Base-by-base conservation (phyloP, 2,888 invertebrate genomes). In the Exocentrus adspersus region DNA sequence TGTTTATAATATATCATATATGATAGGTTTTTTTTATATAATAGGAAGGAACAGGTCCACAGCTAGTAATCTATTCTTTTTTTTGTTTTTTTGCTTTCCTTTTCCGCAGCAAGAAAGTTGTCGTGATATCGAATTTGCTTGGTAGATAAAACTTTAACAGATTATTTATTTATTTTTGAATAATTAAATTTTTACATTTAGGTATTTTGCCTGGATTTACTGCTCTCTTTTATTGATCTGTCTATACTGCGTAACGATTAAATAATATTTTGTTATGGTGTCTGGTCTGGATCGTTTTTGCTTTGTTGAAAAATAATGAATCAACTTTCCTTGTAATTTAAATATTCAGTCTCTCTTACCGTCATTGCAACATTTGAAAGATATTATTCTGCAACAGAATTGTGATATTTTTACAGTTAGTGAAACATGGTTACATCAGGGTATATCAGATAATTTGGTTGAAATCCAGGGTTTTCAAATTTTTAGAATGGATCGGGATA, bases 401-500 rank as follows among this genome's bases (percentile, higher is more conserved):
- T 42, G 42, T 42, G 42, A 42, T 42, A 42, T 42, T 10, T 42
- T 42, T 1, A 17, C 3, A 16, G 6, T 42, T 6, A 42, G 14
- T 17, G 42, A 42, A 17, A 42, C 42, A 42, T 42, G 42, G 42
- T 17, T 42, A 17, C 12, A 42, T 17, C 12, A 42, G 14, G 42
- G 42, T 10, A n/a, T 42, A 42, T 42, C 17, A 42, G 42, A 42
- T 42, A n/a, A 42, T 17, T n/a, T 42, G 42, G 42, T 42, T 5
- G 14, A 42, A 42, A 42, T 42, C n/a, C 42, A 14, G 14, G 42
- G 42, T n/a, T 42, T 16, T 42, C 6, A 1, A 42, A 12, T 42
- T 42, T 42, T 42, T 17, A 42, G 42, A 42, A n/a, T 42, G n/a
- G 42, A 42, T 42, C 42, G 42, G n/a, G n/a, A n/a, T n/a, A n/a